These are phyloP conservation scores for Acleris holmiana DNA, from an alignment of 2,888 invertebrate genomes.

Conservation along the genomic window DNA sequence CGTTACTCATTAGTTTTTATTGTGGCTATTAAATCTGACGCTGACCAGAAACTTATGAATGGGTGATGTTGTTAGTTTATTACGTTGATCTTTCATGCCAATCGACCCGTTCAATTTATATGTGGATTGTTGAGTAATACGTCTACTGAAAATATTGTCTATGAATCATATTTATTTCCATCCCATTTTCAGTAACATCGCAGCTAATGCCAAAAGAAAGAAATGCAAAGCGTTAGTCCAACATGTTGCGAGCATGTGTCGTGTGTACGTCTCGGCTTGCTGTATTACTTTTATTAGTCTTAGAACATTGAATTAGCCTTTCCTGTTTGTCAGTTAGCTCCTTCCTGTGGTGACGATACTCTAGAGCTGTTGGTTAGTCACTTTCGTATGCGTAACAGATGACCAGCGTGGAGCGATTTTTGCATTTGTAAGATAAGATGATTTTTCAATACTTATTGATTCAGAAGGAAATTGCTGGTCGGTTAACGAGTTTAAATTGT, in stretches of 20 bases:
- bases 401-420: conserved; percentile 4
- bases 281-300: conserved; percentile 28
- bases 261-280: not conserved
- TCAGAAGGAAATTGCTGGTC: no score
- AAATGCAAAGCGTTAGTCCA: not conserved
- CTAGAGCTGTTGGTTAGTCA: conserved; percentile 27
- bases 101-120: no score
- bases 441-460: no score
- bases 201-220: not conserved
- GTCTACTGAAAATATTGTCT: not conserved
- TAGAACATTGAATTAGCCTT: conserved; percentile 43
- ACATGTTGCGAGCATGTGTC: conserved; percentile 1
- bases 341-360: conserved; percentile 38
- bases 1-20: conserved; percentile 32
- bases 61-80: not conserved
- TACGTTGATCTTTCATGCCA: no score
- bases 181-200: not conserved
- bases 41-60: conserved; percentile 11
- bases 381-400: conserved; percentile 29
- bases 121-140: not conserved
- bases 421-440: not conserved
- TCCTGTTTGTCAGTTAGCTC: conserved; percentile 52
- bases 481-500: no score
- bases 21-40: conserved; percentile 18
- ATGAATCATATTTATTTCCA: not conserved